Evolutionary conservation across 2,888 invertebrate genomes (phyloP), one percentile per base, ranked within the genome.

Genomic region (Chymomyza procnemis): DNA sequence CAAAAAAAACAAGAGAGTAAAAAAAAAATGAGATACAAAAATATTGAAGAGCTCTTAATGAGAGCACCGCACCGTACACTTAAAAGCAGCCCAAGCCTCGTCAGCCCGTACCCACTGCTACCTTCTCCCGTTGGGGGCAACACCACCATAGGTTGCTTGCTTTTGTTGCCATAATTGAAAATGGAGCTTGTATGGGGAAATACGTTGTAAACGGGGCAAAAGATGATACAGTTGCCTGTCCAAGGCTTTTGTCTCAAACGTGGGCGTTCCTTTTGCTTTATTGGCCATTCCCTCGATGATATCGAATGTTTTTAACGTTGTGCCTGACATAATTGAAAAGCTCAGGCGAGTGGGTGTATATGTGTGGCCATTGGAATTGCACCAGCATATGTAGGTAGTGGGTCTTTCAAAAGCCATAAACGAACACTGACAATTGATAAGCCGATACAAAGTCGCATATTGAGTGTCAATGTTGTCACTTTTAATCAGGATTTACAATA

Each of bases 121-220:
- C 26, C 26, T 6, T 46, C 64, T 41, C 67, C 50, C 57, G 26
- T 66, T 64, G 50, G 64, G 22, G 41, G 52, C n/a, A n/a, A n/a
- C n/a, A n/a, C n/a, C n/a, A 61, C 65, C 61, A 80, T 77, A 72
- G 71, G 65, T 67, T 66, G 68, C 64, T 67, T 66, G 68, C 64
- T 64, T 62, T 73, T 72, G 83, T 73, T 75, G 77, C 62, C 83
- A 63, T 82, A 85, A 85, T 80, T 75, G 83, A 77, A 80, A 82
- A 80, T 79, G 63, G 70, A 85, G 85, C 80, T 85, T 79, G 72
- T 70, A 73, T 75, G 61, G 8, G 8, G 50, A 50, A 4, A 50
- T n/a, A 50, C 16, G 19, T 8, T 12, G 34, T 19, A 50, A 50
- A 19, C 19, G 50, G 16, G 50, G 50, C 50, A 19, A 50, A 6